These are phyloP conservation scores for Lathamus discolor DNA, from an alignment of 2,113 vertebrate genomes.

Conservation along the genomic window DNA sequence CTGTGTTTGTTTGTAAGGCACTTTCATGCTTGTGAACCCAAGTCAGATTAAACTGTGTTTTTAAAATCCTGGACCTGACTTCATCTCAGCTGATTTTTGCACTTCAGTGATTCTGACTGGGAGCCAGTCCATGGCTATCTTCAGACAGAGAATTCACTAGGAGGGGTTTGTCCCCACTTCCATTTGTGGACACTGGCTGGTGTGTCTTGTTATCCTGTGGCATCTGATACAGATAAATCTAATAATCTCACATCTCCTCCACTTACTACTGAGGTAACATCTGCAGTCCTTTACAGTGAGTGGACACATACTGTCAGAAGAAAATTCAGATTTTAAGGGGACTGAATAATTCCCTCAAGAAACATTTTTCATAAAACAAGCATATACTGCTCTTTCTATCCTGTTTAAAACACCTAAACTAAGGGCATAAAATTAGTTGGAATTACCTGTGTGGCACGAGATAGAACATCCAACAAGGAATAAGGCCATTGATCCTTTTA, in stretches of 20 bases:
- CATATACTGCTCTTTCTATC: neutral
- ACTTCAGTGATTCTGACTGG: neutral
- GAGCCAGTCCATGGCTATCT: neutral
- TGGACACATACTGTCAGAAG: neutral
- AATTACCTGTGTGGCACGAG: neutral
- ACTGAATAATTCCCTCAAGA: neutral
- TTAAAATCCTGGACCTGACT: neutral
- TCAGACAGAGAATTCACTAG: neutral
- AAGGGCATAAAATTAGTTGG: neutral
- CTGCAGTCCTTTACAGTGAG: neutral
- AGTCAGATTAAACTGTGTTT: neutral
- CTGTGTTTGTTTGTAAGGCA: neutral
- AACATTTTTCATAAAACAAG: neutral
- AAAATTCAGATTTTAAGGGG: neutral
- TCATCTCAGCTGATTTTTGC: neutral
- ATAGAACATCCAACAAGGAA: neutral
- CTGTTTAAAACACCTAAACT: neutral
- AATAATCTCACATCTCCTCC: neutral
- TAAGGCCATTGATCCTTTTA: neutral
- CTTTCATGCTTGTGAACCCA: neutral
- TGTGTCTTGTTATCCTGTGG: neutral
- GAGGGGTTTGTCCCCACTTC: neutral
- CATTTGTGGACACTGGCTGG: neutral
- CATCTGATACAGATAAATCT: neutral
- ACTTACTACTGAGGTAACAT: neutral